Percentiles rank a stretch among this genome's conserved stretches.
Evolutionary conservation across 1,140 invertebrate species (phyloP).

Genomic region (Panagrolaimus sp.): DNA sequence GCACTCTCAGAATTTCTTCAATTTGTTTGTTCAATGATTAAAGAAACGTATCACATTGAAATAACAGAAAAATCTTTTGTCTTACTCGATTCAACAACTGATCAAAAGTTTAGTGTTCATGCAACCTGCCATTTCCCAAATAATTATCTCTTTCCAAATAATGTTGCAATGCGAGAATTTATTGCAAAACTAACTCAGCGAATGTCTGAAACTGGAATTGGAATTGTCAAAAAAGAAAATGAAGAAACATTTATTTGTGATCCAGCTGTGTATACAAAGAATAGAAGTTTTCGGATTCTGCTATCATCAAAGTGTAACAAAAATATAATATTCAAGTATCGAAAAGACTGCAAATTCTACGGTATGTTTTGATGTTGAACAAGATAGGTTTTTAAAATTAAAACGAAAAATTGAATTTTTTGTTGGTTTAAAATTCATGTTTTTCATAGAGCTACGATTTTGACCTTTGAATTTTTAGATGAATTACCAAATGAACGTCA

Average conservation of each 20-base stretch:
- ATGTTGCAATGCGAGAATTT: slow-evolving; percentile 65
- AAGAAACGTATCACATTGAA: slow-evolving; percentile 12
- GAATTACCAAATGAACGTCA: slow-evolving; percentile 1
- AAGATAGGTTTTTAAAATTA: no score
- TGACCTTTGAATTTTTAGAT: neutral
- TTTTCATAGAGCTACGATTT: neutral
- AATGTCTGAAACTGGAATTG: slow-evolving; percentile 48
- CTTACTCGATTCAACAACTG: slow-evolving; percentile 67
- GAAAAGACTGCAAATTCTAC: slow-evolving; percentile 63
- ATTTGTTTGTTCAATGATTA: slow-evolving; percentile 4
- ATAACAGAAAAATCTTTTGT: slow-evolving; percentile 60
- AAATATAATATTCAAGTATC: slow-evolving; percentile 63
- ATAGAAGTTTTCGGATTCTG: slow-evolving; percentile 70
- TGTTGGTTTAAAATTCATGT: no score
- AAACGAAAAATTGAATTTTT: no score
- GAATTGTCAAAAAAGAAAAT: slow-evolving; percentile 51
- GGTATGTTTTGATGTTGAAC: slow-evolving; percentile 22
- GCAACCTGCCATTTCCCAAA: slow-evolving; percentile 66
- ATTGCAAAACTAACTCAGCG: slow-evolving; percentile 62
- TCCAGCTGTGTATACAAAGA: slow-evolving; percentile 68
- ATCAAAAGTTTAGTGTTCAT: slow-evolving; percentile 68
- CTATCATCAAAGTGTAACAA: slow-evolving; percentile 68
- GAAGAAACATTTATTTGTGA: slow-evolving; percentile 65
- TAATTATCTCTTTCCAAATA: slow-evolving; percentile 64
- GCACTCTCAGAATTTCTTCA: slow-evolving; percentile 5